Percentiles rank a stretch among this genome's conserved stretches.
Conservation (phyloP, 2,113 vertebrate species). For the Noturus placidus region DNA sequence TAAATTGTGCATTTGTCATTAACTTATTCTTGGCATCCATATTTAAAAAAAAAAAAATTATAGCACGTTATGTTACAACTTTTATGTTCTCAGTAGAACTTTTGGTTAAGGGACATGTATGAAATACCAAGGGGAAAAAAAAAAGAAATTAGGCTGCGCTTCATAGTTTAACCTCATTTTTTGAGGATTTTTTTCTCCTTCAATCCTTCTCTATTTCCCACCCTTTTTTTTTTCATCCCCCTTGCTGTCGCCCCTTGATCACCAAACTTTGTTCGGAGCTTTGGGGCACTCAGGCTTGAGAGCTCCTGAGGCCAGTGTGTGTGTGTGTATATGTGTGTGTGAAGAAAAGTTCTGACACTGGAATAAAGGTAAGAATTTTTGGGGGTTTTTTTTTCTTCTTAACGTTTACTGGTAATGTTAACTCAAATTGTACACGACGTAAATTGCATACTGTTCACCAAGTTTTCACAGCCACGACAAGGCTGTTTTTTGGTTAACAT, state of each 20-base stretch:
- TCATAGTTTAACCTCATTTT: constrained; percentile 65
- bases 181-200: constrained; percentile 44
- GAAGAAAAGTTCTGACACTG: neutral
- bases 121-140: constrained; percentile 53
- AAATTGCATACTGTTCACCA: neutral
- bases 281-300: constrained; percentile 62
- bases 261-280: constrained; percentile 70
- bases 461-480: neutral
- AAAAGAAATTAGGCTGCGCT: constrained; percentile 69
- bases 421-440: too few species aligned
- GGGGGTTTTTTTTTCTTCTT: neutral
- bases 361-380: constrained; percentile 64
- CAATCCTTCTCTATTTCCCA: constrained; percentile 36
- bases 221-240: constrained; percentile 51
- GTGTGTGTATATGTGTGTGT: constrained; percentile 36
- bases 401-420: neutral
- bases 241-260: constrained; percentile 66
- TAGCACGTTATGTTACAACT: neutral
- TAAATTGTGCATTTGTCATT: neutral
- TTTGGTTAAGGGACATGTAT: neutral
- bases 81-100: neutral
- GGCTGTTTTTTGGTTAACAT: neutral
- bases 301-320: constrained; percentile 59
- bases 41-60: too few species aligned
- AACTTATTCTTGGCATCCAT: neutral